Conservation (phyloP, 2,797 vertebrate species). For the Lagodon rhomboides region DNA sequence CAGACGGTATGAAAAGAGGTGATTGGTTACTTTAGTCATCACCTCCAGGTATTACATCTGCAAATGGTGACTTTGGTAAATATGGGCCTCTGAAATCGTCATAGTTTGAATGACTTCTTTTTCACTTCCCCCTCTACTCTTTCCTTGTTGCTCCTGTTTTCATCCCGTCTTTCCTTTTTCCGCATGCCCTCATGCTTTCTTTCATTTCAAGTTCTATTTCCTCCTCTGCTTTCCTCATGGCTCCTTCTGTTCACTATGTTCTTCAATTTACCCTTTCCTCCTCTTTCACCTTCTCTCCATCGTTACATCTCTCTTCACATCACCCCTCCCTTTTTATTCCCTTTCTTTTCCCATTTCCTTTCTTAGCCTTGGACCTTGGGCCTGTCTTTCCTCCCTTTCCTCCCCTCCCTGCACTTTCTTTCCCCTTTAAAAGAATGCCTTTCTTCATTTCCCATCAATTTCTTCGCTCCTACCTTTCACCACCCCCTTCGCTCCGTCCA, state of each 20-base stretch:
- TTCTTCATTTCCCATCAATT: neutral
- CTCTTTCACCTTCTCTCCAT: neutral
- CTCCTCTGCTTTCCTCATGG: neutral
- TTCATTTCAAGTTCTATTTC: neutral
- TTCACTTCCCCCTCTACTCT: too few species aligned
- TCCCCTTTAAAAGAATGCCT: neutral
- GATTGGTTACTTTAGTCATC: too few species aligned
- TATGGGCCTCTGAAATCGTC: too few species aligned
- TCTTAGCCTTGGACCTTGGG: conserved; percentile 7
- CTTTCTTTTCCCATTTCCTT: neutral
- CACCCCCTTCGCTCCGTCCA: neutral
- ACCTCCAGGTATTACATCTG: too few species aligned
- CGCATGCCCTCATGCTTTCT: neutral
- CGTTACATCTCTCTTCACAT: neutral
- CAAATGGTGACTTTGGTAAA: too few species aligned
- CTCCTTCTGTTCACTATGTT: neutral
- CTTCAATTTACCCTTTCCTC: neutral
- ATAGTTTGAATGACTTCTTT: too few species aligned
- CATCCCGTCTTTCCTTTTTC: too few species aligned
- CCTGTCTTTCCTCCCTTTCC: neutral
- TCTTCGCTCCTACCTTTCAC: neutral
- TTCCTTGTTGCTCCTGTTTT: neutral
- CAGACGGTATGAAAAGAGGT: too few species aligned
- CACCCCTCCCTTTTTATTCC: neutral
- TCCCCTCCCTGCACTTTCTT: neutral